phyloP scores from a whole-genome alignment of 1,140 invertebrate genomes.

The Ruditapes philippinarum region DNA sequence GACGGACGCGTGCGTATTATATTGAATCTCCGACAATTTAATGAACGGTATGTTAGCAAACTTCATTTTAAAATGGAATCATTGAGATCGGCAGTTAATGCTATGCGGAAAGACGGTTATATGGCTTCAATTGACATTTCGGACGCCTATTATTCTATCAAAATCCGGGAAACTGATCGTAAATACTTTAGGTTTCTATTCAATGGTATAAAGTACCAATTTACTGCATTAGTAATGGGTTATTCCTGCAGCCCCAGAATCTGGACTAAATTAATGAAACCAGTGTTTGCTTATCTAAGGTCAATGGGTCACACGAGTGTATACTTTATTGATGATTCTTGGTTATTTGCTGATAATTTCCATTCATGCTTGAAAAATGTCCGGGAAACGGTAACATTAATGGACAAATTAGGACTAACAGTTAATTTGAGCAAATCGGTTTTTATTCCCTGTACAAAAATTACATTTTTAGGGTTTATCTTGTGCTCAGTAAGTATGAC shows the following conservation, averaged over 20 bases:
- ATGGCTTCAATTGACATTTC: neutral
- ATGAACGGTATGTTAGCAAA: constrained; percentile 1
- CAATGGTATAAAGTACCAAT: constrained; percentile 13
- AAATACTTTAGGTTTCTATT: constrained; percentile 39
- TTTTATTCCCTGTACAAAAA: neutral
- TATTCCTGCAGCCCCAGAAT: constrained; percentile 22
- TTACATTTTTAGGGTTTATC: constrained; percentile 20
- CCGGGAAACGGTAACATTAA: neutral
- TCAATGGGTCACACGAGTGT: neutral
- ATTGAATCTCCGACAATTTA: constrained; percentile 26
- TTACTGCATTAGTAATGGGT: constrained; percentile 31
- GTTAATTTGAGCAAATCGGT: too few relatives aligned
- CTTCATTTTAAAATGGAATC: constrained; percentile 33
- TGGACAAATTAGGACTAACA: constrained; percentile 32
- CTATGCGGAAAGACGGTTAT: constrained; percentile 13
- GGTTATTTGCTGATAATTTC: neutral
- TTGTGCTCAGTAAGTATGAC: constrained; percentile 13
- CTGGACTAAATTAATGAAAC: constrained; percentile 36
- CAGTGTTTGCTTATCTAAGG: neutral
- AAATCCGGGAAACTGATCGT: neutral
- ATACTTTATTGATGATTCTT: constrained; percentile 33
- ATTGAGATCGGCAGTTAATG: constrained; percentile 14
- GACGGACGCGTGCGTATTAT: constrained; percentile 8
- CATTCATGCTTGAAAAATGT: neutral
- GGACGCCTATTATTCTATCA: constrained; percentile 25